Evolutionary conservation across 2,888 invertebrate species (phyloP).

Genomic region (Amphipyra berbera): DNA sequence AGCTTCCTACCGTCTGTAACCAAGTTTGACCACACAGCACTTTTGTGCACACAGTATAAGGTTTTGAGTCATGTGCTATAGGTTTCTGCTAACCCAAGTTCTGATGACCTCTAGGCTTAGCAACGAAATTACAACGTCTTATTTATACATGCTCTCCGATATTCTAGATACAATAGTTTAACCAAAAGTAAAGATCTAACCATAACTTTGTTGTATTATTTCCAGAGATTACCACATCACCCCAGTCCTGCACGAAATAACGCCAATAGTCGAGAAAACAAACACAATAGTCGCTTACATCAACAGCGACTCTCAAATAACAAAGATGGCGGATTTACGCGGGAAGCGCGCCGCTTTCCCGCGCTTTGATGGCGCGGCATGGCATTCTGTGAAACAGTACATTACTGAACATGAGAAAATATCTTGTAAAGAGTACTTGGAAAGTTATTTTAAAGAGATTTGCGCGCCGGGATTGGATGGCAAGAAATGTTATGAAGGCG

Average conservation of each 20-base stretch:
- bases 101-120: too few species aligned
- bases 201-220: not conserved
- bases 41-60: too few species aligned
- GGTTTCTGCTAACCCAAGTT: too few species aligned
- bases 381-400: constrained; percentile 90
- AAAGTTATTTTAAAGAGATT: constrained; percentile 92
- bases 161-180: too few species aligned
- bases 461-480: constrained; percentile 89
- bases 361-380: constrained; percentile 93
- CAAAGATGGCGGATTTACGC: constrained; percentile 91
- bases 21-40: too few species aligned
- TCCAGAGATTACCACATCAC: constrained; percentile 88
- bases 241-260: constrained; percentile 91
- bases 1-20: too few species aligned
- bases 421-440: constrained; percentile 78
- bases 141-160: too few species aligned
- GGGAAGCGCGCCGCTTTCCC: constrained; percentile 95
- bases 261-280: constrained; percentile 89
- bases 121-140: too few species aligned
- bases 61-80: too few species aligned
- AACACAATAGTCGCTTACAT: constrained; percentile 93
- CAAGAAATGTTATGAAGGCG: constrained; percentile 79
- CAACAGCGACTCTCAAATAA: constrained; percentile 88
- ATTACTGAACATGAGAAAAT: constrained; percentile 76
- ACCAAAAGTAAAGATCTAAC: too few species aligned